Evolutionary conservation across 1,140 invertebrate species (phyloP).

Genomic region (Diorhabda carinulata): DNA sequence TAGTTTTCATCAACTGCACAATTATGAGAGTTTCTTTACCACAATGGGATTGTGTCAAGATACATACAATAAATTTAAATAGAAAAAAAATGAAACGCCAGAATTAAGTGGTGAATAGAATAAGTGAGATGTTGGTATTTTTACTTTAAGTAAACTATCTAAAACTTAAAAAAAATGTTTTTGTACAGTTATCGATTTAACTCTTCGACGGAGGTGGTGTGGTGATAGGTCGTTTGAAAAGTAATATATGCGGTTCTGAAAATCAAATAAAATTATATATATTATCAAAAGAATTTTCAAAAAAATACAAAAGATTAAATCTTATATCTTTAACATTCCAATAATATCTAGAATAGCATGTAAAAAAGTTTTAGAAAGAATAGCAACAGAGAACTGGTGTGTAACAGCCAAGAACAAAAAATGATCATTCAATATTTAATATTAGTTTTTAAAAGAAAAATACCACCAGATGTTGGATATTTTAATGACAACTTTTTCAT

Average conservation of each 20-base stretch:
- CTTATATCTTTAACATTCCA: neutral
- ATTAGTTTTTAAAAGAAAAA: neutral
- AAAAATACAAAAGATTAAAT: neutral
- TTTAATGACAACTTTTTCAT: too few species aligned
- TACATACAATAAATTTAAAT: too few species aligned
- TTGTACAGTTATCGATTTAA: conserved; percentile 5
- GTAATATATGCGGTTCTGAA: conserved; percentile 61
- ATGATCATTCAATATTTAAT: neutral
- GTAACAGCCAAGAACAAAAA: neutral
- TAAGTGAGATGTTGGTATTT: neutral
- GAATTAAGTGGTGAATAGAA: neutral
- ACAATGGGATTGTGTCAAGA: too few species aligned
- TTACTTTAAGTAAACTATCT: neutral
- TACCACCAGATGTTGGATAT: neutral
- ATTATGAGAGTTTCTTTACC: too few species aligned
- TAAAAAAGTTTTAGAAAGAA: too few species aligned
- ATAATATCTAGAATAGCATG: neutral
- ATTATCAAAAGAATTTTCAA: neutral
- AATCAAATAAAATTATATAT: conserved; percentile 15
- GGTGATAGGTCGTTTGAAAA: conserved; percentile 62
- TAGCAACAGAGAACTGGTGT: neutral
- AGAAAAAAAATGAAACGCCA: too few species aligned
- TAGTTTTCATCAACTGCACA: too few species aligned
- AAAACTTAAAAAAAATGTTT: neutral
- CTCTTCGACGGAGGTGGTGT: conserved; percentile 19